Evolutionary conservation across 2,113 vertebrate genomes (phyloP).

Genomic region (Zapus hudsonius): DNA sequence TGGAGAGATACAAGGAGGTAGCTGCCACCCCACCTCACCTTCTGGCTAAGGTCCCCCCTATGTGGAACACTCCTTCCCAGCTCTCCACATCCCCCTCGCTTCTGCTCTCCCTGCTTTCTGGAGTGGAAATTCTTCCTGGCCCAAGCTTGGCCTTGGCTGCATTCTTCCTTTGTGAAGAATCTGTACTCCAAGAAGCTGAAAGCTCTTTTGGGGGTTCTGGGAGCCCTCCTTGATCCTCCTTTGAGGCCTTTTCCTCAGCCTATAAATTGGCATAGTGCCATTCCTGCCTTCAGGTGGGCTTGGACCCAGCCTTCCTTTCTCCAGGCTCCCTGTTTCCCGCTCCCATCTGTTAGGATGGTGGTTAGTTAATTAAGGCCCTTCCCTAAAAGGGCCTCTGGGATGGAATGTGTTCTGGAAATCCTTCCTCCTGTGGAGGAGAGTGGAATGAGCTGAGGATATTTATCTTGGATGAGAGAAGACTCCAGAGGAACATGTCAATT

Average conservation of each 20-base stretch:
- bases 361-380: neutral
- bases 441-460: neutral
- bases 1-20: constrained; percentile 98
- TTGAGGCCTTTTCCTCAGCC: neutral
- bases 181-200: neutral
- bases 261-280: neutral
- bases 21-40: accelerated
- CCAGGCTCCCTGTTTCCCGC: neutral
- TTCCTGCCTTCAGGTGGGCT: neutral
- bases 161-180: neutral
- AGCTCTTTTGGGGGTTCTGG: neutral
- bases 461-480: constrained; percentile 32
- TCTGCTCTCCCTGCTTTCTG: neutral
- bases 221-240: neutral
- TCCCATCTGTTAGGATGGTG: neutral
- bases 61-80: neutral
- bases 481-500: neutral
- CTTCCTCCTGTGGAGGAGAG: neutral
- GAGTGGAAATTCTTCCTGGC: neutral
- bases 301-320: neutral
- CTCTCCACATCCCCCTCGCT: neutral
- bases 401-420: neutral
- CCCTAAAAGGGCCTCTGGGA: neutral
- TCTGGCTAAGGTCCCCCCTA: neutral
- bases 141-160: neutral